Conservation (phyloP, 2,113 vertebrate species). For the Scolopax mira region DNA sequence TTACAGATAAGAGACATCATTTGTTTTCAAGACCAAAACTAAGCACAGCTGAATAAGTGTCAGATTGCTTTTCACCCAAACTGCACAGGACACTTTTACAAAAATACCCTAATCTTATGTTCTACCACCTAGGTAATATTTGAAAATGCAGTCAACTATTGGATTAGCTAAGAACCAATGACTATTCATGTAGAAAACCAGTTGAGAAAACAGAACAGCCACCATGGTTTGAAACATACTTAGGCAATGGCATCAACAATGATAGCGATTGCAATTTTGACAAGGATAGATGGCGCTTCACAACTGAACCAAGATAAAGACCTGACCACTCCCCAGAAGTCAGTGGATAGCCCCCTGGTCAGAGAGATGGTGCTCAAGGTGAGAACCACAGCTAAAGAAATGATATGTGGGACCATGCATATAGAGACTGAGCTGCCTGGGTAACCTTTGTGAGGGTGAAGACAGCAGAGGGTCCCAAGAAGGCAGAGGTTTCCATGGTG, state of each 20-base stretch:
- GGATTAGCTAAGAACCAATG: background rate
- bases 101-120: background rate
- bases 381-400: background rate
- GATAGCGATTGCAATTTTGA: background rate
- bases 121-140: background rate
- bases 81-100: background rate
- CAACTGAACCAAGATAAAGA: background rate
- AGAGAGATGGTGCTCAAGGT: background rate
- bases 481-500: background rate
- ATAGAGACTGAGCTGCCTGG: background rate
- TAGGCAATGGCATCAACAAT: background rate
- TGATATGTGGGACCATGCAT: accelerated
- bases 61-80: background rate
- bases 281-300: background rate
- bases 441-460: no score
- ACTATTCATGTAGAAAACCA: background rate
- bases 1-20: background rate
- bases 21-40: background rate
- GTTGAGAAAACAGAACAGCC: background rate
- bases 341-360: accelerated
- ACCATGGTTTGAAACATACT: background rate
- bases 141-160: background rate
- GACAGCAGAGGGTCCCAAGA: background rate
- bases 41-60: background rate
- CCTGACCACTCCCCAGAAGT: background rate